A percentile compares a stretch with the other conserved stretches of the same genome.
phyloP scores from a whole-genome alignment of 2,113 vertebrate genomes.

The Gobius niger region DNA sequence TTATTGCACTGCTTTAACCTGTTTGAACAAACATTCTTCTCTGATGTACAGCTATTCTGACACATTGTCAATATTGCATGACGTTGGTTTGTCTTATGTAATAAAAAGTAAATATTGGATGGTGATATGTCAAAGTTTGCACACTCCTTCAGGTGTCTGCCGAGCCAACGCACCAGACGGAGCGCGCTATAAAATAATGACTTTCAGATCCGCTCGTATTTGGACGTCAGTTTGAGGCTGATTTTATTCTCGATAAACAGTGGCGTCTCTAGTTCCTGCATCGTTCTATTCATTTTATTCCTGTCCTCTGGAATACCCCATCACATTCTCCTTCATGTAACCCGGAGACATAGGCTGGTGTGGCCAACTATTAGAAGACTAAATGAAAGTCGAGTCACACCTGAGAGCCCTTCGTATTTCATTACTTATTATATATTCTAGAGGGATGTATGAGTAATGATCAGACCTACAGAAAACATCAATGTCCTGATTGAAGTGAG shows the following conservation, averaged over 20 bases:
- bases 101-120: conserved; percentile 25
- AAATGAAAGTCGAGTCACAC: too few relatives aligned
- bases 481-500: too few relatives aligned
- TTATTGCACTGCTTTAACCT: too few relatives aligned
- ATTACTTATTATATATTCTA: too few relatives aligned
- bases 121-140: conserved; percentile 7
- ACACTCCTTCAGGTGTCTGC: background rate
- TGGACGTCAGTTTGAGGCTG: conserved; percentile 33
- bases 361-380: too few relatives aligned
- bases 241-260: background rate
- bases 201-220: conserved; percentile 14
- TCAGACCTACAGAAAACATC: too few relatives aligned
- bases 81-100: background rate
- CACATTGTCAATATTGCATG: background rate
- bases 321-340: conserved; percentile 29
- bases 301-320: conserved; percentile 35
- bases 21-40: too few relatives aligned
- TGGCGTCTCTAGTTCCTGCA: conserved; percentile 22
- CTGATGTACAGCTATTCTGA: background rate
- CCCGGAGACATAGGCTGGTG: too few relatives aligned
- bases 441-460: too few relatives aligned
- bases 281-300: background rate
- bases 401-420: too few relatives aligned
- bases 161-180: conserved; percentile 12
- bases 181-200: conserved; percentile 21